Conservation (phyloP, 2,888 invertebrate species). For the Podotricha telesiphe region DNA sequence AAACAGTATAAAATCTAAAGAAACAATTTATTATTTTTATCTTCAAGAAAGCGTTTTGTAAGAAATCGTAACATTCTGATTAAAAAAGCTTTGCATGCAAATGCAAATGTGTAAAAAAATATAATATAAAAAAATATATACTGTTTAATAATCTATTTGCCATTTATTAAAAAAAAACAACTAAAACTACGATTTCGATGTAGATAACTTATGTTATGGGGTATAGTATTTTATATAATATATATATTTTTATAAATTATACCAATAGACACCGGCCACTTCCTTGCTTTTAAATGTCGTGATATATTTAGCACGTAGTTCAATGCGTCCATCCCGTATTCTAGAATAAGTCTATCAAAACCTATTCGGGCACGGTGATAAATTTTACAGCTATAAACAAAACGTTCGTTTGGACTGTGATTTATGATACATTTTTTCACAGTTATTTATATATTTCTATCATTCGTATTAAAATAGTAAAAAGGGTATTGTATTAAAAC, state of each 20-base stretch:
- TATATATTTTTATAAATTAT: background rate
- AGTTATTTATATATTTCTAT: background rate
- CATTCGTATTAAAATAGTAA: background rate
- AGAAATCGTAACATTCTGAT: too few relatives aligned
- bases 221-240: too few relatives aligned
- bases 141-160: too few relatives aligned
- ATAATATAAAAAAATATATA: too few relatives aligned
- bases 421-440: slow-evolving; percentile 14
- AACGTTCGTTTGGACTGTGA: slow-evolving; percentile 32
- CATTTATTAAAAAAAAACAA: too few relatives aligned
- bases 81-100: too few relatives aligned
- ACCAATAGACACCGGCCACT: slow-evolving; percentile 1
- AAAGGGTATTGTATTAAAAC: background rate
- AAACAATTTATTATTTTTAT: too few relatives aligned
- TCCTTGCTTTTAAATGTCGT: slow-evolving; percentile 35
- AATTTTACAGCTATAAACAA: slow-evolving; percentile 42
- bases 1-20: too few relatives aligned
- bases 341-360: slow-evolving; percentile 41
- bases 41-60: too few relatives aligned
- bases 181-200: too few relatives aligned
- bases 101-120: too few relatives aligned
- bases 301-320: slow-evolving; percentile 45
- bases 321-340: slow-evolving; percentile 42
- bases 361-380: slow-evolving; percentile 41
- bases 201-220: too few relatives aligned